These are phyloP conservation scores for Acholoe squamosa DNA, from an alignment of 2,888 invertebrate species.

Conservation along the genomic window DNA sequence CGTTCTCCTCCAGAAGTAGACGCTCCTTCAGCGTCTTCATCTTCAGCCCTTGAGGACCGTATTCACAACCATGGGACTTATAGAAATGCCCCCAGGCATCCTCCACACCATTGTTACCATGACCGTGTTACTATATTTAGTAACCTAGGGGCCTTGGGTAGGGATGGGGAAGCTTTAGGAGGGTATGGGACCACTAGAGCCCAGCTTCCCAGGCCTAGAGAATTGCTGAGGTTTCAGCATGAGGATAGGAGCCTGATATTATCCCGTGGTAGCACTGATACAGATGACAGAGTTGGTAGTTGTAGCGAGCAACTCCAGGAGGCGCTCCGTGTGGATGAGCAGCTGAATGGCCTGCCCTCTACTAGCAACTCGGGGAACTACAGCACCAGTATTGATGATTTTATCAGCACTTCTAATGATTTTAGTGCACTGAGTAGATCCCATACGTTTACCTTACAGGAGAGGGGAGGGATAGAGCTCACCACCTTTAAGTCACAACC, in stretches of 20 bases:
- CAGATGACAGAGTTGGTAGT: neutral
- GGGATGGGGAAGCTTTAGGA: neutral
- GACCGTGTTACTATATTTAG: conserved; percentile 52
- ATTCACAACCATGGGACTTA: neutral
- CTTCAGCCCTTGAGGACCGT: neutral
- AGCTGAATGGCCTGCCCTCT: neutral
- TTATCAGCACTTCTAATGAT: neutral
- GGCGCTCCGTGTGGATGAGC: neutral
- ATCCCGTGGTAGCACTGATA: neutral
- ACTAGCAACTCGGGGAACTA: conserved; percentile 35
- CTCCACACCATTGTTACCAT: conserved; percentile 30
- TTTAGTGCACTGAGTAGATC: neutral
- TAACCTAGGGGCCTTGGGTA: neutral
- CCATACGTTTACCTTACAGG: conserved; percentile 31
- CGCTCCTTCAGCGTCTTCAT: neutral
- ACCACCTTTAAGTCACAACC: conserved; percentile 41
- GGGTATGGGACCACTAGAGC: neutral
- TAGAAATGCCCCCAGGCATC: neutral
- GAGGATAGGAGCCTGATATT: neutral
- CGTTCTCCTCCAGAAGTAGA: conserved; percentile 7
- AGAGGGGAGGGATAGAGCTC: conserved; percentile 39
- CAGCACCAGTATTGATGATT: neutral
- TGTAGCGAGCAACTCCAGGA: neutral
- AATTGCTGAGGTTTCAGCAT: neutral
- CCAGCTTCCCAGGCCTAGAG: neutral